Percentiles rank a stretch among this genome's conserved stretches.
These are phyloP conservation scores for Castor canadensis DNA, from an alignment of 2,113 vertebrate genomes.

Conservation along the genomic window DNA sequence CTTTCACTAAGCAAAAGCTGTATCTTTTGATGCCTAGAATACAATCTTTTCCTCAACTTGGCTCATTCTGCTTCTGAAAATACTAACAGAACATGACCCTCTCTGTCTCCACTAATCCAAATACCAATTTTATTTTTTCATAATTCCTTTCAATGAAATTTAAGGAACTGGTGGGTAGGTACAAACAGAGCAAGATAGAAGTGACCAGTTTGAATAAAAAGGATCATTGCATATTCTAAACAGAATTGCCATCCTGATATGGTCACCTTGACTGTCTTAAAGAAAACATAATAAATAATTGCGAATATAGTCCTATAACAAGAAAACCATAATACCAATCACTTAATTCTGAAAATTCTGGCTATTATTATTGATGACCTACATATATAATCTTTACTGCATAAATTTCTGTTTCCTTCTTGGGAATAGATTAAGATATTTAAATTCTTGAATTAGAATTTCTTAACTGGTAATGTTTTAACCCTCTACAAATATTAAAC, in stretches of 20 bases:
- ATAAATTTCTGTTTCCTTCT: conserved; percentile 9
- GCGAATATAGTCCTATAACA: background rate
- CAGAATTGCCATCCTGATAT: background rate
- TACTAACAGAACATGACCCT: background rate
- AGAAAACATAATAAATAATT: background rate
- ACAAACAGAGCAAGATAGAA: background rate
- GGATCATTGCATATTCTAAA: background rate
- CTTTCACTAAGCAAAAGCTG: background rate
- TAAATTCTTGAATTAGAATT: background rate
- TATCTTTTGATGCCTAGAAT: background rate
- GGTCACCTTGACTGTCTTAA: background rate
- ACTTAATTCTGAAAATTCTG: background rate
- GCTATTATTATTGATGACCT: background rate
- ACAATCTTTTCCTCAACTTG: background rate
- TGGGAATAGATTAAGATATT: background rate
- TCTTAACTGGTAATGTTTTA: background rate
- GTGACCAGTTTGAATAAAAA: background rate
- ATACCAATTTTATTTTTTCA: background rate
- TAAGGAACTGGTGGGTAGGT: background rate
- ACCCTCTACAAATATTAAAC: background rate
- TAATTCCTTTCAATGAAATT: background rate
- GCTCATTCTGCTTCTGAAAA: background rate
- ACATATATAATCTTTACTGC: background rate
- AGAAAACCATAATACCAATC: background rate
- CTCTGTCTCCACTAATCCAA: background rate